Evolutionary conservation across 1,140 invertebrate species (phyloP), one percentile per base, ranked within the genome.

Genomic region (Holcopasites calliopsidis): DNA sequence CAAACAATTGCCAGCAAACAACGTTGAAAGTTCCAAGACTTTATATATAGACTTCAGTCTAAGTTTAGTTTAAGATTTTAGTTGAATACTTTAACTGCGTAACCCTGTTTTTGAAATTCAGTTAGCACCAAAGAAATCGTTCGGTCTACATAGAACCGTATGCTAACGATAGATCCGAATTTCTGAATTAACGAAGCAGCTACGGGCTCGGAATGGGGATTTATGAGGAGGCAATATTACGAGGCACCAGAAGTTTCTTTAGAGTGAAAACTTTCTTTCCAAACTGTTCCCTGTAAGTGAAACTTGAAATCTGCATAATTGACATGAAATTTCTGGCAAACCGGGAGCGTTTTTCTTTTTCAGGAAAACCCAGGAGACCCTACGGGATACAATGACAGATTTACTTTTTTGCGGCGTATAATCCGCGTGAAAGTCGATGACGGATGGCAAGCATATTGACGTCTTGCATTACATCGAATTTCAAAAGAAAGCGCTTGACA

Each of bases 181-280:
- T 77, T 62, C 35, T 42, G 61, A 62, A 82, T 80, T 72, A 81
- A 81, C 70, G 80, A 60, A 64, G 80, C 62, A 58, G 52, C 52
- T 55, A 49, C 71, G 47, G 55, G 66, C 58, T 64, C 54, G 64
- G 33, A 65, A 54, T 49, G 49, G 28, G 79, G 61, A 81, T 77
- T 81, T 82, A 82, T 65, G 68, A 68, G 23, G 73, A 61, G 47
- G 75, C 72, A 76, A 81, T 81, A 80, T 80, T 81, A 64, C 60
- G 40, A 40, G 68, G 57, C 68, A 68, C 79, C 74, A 33, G 50
- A 76, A 79, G 42, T 71, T 71, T 69, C 68, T 80, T 72, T 73
- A 44, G 23, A 72, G 42, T 52, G 23, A 54, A 40, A 73, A 82
- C 79, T 81, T 77, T 68, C 61, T 49, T 82, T 42, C 23, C 44